These are phyloP conservation scores for Enteromius anoplus DNA, from an alignment of 2,797 vertebrate species.

Conservation along the genomic window DNA sequence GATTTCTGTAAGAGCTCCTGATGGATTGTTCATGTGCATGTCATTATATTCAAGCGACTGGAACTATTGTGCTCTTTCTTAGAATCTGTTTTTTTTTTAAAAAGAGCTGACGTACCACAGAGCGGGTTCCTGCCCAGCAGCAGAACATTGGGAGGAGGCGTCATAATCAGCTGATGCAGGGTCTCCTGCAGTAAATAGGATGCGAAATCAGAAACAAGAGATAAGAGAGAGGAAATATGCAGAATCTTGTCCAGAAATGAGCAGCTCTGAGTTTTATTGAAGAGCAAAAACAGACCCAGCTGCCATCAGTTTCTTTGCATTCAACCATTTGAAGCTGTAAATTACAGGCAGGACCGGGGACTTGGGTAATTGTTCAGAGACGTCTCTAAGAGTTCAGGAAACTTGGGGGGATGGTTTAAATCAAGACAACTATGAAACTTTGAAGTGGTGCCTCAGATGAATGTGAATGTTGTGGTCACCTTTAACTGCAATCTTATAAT, in stretches of 20 bases:
- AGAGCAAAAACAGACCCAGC: conserved; percentile 16
- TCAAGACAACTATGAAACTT: conserved; percentile 34
- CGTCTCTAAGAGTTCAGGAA: conserved; percentile 8
- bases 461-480: conserved; percentile 1
- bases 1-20: neutral
- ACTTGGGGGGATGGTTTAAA: conserved; percentile 26
- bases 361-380: conserved; percentile 21
- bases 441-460: conserved; percentile 20
- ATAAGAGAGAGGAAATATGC: conserved; percentile 17
- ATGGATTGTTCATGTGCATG: neutral
- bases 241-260: conserved; percentile 31
- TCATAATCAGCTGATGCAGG: conserved; percentile 92
- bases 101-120: conserved; percentile 81
- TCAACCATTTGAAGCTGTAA: conserved; percentile 24
- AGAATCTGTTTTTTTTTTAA: neutral
- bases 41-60: neutral
- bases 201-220: conserved; percentile 32
- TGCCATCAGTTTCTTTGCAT: conserved; percentile 22
- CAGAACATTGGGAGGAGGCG: conserved; percentile 90
- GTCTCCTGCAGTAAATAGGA: conserved; percentile 76
- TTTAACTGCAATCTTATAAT: neutral
- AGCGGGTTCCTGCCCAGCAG: conserved; percentile 89
- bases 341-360: conserved; percentile 24
- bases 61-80: conserved; percentile 18
- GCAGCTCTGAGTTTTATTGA: neutral